These are phyloP conservation scores for Schizothorax lantsangensis DNA, from an alignment of 2,797 vertebrate species.

Conservation along the genomic window DNA sequence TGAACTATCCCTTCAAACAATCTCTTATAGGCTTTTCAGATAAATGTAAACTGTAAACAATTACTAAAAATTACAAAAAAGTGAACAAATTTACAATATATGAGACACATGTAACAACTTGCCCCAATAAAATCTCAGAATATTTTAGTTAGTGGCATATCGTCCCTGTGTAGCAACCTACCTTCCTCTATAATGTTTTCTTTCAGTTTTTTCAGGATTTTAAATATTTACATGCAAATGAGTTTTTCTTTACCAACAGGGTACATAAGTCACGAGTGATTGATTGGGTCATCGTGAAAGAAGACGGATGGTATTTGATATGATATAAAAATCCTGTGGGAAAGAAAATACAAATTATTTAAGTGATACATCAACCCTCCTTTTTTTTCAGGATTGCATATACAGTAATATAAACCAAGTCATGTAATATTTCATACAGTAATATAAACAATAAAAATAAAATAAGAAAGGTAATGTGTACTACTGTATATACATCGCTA, in stretches of 20 bases:
- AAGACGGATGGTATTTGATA: slow-evolving; percentile 54
- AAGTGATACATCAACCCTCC: not conserved
- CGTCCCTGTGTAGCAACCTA: not conserved
- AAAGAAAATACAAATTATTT: not conserved
- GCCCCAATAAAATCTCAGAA: not conserved
- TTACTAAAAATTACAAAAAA: not conserved
- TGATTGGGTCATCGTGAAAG: slow-evolving; percentile 61
- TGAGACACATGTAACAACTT: not conserved
- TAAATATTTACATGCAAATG: slow-evolving; percentile 60
- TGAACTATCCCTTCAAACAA: not conserved
- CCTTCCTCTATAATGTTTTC: not conserved
- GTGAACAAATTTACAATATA: not conserved
- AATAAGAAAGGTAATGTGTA: not conserved
- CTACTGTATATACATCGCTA: not conserved
- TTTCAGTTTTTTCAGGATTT: not conserved
- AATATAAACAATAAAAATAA: not conserved
- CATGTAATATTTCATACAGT: not conserved
- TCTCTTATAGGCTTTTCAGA: not conserved
- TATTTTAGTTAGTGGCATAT: not conserved
- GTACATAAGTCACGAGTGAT: slow-evolving; percentile 69
- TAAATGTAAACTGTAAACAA: not conserved
- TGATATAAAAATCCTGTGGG: not conserved
- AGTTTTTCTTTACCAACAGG: slow-evolving; percentile 59
- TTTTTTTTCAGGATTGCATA: not conserved
- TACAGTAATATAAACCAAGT: not conserved